A percentile compares a stretch with the other conserved stretches of the same genome.
Conservation (phyloP, 37 sponge, comb jelly and placozoan genomes). For the Hormiphora californensis region DNA sequence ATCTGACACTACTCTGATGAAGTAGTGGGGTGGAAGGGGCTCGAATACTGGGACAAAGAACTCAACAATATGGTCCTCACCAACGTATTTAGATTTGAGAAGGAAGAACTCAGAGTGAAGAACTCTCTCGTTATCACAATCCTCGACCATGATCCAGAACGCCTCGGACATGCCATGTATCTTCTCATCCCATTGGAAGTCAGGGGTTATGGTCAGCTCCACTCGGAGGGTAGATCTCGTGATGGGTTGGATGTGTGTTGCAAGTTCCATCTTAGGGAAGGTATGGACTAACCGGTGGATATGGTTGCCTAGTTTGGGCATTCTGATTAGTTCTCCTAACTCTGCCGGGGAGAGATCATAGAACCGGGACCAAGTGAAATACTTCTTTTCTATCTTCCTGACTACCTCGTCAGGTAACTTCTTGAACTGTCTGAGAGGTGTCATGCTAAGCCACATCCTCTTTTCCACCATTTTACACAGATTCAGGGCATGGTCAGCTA, state of each 20-base stretch:
- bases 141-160: conserved; percentile 97
- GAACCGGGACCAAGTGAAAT: conserved; percentile 91
- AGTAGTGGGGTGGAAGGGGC: conserved; percentile 99
- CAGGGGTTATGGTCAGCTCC: conserved; percentile 94
- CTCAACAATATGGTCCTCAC: conserved; percentile 80
- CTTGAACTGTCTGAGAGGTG: conserved; percentile 95
- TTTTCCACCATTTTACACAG: conserved; percentile 96
- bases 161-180: conserved; percentile 88
- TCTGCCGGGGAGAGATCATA: conserved; percentile 88
- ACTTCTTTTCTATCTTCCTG: conserved; percentile 93
- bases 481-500: conserved; percentile 74
- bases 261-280: conserved; percentile 91
- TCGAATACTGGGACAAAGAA: conserved; percentile 98
- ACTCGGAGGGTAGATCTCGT: conserved; percentile 93
- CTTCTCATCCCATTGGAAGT: conserved; percentile 99
- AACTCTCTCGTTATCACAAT: conserved; percentile 90
- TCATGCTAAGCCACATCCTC: conserved; percentile 99
- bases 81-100: conserved; percentile 85
- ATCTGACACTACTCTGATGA: conserved; percentile 79
- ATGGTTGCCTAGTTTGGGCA: conserved; percentile 97
- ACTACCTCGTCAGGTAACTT: conserved; percentile 92
- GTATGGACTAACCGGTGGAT: conserved; percentile 94
- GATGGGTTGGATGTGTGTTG: conserved; percentile 95
- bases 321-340: conserved; percentile 92
- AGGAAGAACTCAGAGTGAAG: conserved; percentile 96